Evolutionary conservation across 2,797 vertebrate species (phyloP), one percentile per base, ranked within the genome.

Genomic region (Heterohyrax brucei): DNA sequence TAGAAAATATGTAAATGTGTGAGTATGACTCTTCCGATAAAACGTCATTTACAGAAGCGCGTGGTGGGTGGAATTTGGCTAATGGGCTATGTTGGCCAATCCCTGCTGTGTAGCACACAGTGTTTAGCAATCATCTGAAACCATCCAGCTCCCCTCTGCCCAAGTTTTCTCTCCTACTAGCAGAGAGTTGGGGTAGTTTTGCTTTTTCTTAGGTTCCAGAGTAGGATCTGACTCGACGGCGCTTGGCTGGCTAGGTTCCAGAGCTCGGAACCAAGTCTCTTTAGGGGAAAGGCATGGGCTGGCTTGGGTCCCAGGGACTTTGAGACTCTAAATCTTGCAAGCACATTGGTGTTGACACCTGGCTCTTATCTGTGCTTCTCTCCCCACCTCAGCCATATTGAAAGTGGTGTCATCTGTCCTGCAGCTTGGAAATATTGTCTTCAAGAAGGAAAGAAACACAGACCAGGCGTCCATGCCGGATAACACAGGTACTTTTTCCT

Each of bases 401-500:
- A 99, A 98, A 97, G 99, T 99, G 1, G 99, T 99, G 87, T 99
- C 99, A 19, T 99, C 99, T 0, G 99, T 99, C 92, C 99, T 99
- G 85, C 99, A 99, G 91, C 98, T 99, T 62, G 99, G 99, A 77
- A 99, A 99, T 90, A 99, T 99, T 24, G 99, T 99, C 97, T 99
- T 99, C 98, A 99, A 99, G 98, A 99, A 99, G 96, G 99, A 99
- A 97, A 99, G 99, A 97, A 99, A 99, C 97, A 99, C 99, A 79
- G 99, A 99, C 96, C 99, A 99, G 97, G 99, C 99, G 2, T 99
- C 99, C 73, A 99, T 99, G 99, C 99, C 99, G 0, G 99, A 99
- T 68, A 99, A 99, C 97, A 99, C 99, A 53, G 99, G 99, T 99
- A 97, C 46, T 87, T 82, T 56, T 81, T 70, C 2, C 39, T 70